Evolutionary conservation across 2,113 vertebrate genomes (phyloP).

Genomic region (Ciconia boyciana): DNA sequence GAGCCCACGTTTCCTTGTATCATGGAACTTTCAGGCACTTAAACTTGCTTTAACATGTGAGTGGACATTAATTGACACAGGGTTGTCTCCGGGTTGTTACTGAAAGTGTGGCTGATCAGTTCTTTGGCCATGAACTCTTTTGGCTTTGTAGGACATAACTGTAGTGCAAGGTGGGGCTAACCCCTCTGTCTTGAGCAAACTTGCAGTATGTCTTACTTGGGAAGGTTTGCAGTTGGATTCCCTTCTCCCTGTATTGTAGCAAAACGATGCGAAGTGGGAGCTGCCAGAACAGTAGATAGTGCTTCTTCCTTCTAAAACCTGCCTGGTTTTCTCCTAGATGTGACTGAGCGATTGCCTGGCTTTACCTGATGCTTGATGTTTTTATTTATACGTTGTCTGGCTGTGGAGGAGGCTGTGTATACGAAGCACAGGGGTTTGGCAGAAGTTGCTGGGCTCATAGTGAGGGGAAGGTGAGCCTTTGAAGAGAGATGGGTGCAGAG

Average conservation of each 20-base stretch:
- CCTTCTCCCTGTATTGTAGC: neutral
- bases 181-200: neutral
- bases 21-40: neutral
- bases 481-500: neutral
- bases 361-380: neutral
- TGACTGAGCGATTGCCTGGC: neutral
- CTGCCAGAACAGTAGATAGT: neutral
- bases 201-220: neutral
- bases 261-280: neutral
- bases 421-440: neutral
- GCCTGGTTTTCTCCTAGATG: neutral
- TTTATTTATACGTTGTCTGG: neutral
- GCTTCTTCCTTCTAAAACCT: neutral
- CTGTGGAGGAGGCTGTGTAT: neutral
- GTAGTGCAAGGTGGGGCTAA: neutral
- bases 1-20: accelerated
- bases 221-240: neutral
- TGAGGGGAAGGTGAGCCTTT: neutral
- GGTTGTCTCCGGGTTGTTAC: neutral
- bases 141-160: neutral
- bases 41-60: neutral
- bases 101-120: neutral
- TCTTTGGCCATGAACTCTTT: neutral
- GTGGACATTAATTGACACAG: neutral
- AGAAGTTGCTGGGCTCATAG: neutral